phyloP scores from a whole-genome alignment of 2,888 invertebrate genomes.

The Aphodius granarius region DNA sequence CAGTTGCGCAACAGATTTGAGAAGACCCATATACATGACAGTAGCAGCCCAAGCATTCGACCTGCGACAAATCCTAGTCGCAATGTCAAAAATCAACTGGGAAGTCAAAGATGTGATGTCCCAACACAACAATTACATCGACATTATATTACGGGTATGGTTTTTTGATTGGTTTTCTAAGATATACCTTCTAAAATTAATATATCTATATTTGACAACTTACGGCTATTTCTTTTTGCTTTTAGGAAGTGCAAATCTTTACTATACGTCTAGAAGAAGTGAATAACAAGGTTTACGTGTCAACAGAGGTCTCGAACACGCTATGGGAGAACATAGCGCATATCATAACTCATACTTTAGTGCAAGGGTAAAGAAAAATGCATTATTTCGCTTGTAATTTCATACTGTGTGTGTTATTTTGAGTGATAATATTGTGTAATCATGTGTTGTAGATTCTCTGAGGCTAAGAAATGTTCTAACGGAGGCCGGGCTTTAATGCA shows the following conservation, averaged over 20 bases:
- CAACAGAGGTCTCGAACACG: constrained; percentile 66
- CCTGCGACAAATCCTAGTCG: constrained; percentile 70
- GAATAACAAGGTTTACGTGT: constrained; percentile 69
- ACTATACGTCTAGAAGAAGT: constrained; percentile 77
- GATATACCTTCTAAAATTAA: background rate
- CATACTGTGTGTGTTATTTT: too few relatives aligned
- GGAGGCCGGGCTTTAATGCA: constrained; percentile 98
- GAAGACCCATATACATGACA: constrained; percentile 85
- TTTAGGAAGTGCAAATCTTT: constrained; percentile 73
- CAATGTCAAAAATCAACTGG: constrained; percentile 96
- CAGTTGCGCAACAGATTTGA: constrained; percentile 70
- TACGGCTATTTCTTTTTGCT: constrained; percentile 32
- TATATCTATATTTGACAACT: background rate
- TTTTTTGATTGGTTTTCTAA: background rate
- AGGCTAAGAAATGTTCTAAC: constrained; percentile 91
- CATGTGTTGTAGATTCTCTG: constrained; percentile 66
- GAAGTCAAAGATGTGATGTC: constrained; percentile 93
- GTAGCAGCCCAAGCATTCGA: constrained; percentile 82
- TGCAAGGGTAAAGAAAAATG: constrained; percentile 89
- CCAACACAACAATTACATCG: constrained; percentile 89
- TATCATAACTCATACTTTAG: constrained; percentile 82
- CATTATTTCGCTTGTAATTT: too few relatives aligned
- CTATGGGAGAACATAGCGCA: constrained; percentile 90
- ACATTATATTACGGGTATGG: constrained; percentile 68
- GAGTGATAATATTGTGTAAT: too few relatives aligned